These are phyloP conservation scores for Drosophila merina DNA, from an alignment of 2,888 invertebrate species.

Conservation along the genomic window DNA sequence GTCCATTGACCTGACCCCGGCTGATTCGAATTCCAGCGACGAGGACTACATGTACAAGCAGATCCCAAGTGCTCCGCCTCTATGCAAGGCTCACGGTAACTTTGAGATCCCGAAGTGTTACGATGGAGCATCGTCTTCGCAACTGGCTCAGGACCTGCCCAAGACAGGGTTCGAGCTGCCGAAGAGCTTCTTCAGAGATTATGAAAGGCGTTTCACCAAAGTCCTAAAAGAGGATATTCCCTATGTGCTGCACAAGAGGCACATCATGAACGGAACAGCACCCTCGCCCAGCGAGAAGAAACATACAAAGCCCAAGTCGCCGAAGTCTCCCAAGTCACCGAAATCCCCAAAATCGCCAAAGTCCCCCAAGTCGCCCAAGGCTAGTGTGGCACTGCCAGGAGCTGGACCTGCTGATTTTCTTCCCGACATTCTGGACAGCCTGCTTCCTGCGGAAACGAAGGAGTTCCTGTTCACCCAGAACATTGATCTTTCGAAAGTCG, in stretches of 20 bases:
- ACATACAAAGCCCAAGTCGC: conserved; percentile 86
- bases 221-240: conserved; percentile 89
- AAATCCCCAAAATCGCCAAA: conserved; percentile 87
- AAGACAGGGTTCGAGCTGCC: conserved; percentile 89
- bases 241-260: conserved; percentile 92
- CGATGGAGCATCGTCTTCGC: conserved; percentile 75
- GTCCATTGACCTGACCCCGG: conserved; percentile 92
- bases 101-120: conserved; percentile 87
- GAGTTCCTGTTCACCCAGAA: conserved; percentile 90
- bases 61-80: conserved; percentile 89
- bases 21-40: conserved; percentile 93
- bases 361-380: conserved; percentile 85
- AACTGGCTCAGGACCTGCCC: conserved; percentile 85
- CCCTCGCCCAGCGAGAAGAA: conserved; percentile 85
- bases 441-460: conserved; percentile 85
- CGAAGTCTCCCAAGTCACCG: conserved; percentile 87
- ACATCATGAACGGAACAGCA: conserved; percentile 93
- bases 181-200: conserved; percentile 89
- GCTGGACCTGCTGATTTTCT: conserved; percentile 83
- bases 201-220: conserved; percentile 85
- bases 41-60: conserved; percentile 92
- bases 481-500: conserved; percentile 89
- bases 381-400: conserved; percentile 38
- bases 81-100: conserved; percentile 89
- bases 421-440: conserved; percentile 85